Evolutionary conservation across 2,888 invertebrate species (phyloP), one percentile per base, ranked within the genome.

Genomic region (Tanypteryx hageni): DNA sequence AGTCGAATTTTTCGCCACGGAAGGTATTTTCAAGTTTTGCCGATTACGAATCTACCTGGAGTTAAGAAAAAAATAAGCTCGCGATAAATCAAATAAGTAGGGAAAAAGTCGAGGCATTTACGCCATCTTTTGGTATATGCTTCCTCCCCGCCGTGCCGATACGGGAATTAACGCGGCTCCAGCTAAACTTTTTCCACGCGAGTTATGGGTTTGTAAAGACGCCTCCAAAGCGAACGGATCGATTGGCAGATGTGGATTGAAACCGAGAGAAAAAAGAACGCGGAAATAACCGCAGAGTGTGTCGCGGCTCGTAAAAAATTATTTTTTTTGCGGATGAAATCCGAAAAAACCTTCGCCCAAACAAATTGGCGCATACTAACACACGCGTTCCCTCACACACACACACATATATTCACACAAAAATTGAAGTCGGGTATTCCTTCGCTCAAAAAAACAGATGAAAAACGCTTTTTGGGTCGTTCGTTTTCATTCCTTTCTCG

Each of bases 351-450:
- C 68, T 68, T 11, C 68, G 68, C 61, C 89, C 89, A 64, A 89
- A 61, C 89, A 89, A 89, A 89, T 89, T 89, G 89, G 89, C 89
- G 44, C 89, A 68, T 64, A 89, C 86, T 61, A 86, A 31, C 31
- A 61, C 86, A 61, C 61, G 27, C 27, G 44, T 31, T 31, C 89
- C 44, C 89, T n/a, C 89, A 89, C 56, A 57, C 83, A 83, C 57
- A 64, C 16, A n/a, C 64, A 16, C 11, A 27, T 61, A 31, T 27
- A 7, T 64, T 64, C 89, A 64, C 89, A 89, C 64, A 68, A 89
- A 89, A 89, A 89, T 89, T 89, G 64, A 89, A 89, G 64, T n/a
- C 89, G 64, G 89, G 89, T 89, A 89, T 89, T 86, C 86, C 86
- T 44, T 86, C 86, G 61, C 86, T 86, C 86, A 31, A 86, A 86